Conservation (phyloP, 2,888 invertebrate species). For the Erpobdella octoculata region DNA sequence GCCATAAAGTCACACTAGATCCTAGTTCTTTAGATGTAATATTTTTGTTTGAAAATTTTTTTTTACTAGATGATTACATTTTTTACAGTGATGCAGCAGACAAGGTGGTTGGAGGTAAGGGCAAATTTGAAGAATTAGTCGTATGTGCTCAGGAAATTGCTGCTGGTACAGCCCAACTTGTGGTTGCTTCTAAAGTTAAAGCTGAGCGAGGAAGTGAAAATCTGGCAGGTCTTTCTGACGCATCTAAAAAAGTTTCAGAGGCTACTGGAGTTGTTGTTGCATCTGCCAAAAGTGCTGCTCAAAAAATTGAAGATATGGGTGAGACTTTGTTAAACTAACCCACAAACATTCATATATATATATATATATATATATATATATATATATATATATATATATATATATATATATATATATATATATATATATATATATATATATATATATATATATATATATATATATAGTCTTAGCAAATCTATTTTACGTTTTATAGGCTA, state of each 20-base stretch:
- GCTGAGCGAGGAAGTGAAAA: constrained; percentile 75
- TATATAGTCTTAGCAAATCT: no score
- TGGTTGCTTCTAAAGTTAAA: constrained; percentile 88
- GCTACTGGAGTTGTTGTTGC: constrained; percentile 88
- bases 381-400: constrained; percentile 22
- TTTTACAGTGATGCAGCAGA: constrained; percentile 80
- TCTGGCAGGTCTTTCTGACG: constrained; percentile 71
- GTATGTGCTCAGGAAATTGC: constrained; percentile 94
- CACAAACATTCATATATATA: no score
- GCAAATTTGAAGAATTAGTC: constrained; percentile 82
- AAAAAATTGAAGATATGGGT: constrained; percentile 46
- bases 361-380: constrained; percentile 14
- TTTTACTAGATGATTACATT: constrained; percentile 24
- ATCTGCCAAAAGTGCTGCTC: constrained; percentile 78
- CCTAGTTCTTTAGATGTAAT: no score
- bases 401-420: constrained; percentile 25
- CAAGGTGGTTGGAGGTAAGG: constrained; percentile 70
- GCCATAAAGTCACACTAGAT: no score
- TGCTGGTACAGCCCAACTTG: constrained; percentile 90
- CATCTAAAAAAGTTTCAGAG: constrained; percentile 78
- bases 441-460: no score
- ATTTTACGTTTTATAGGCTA: no score
- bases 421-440: no score
- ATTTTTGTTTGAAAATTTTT: no score
- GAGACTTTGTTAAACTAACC: neutral